Percentiles rank a stretch among this genome's conserved stretches.
These are phyloP conservation scores for Delia radicum DNA, from an alignment of 1,140 invertebrate genomes.

Conservation along the genomic window DNA sequence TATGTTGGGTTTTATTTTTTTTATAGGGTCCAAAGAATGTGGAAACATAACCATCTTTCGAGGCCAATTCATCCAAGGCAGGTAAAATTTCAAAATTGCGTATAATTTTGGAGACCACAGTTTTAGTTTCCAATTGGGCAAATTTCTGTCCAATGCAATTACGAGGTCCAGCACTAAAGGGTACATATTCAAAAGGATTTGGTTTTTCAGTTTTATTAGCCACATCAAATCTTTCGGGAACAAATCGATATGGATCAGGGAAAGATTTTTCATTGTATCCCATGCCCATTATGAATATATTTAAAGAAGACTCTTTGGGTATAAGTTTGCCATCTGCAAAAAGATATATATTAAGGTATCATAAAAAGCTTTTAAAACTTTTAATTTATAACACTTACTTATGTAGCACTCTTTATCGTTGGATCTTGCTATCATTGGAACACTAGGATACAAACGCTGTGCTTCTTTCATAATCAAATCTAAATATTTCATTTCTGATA, in stretches of 20 bases:
- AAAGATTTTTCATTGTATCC: constrained; percentile 58
- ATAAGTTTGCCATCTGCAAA: constrained; percentile 44
- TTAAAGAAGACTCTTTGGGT: constrained; percentile 39
- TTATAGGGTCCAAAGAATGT: constrained; percentile 38
- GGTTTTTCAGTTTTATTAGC: constrained; percentile 45
- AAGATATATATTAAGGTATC: too few relatives aligned
- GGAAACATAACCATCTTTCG: constrained; percentile 39
- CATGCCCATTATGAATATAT: constrained; percentile 35
- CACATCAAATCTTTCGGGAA: constrained; percentile 72
- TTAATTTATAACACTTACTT: constrained; percentile 29
- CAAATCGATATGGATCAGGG: constrained; percentile 72
- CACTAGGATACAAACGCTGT: constrained; percentile 66
- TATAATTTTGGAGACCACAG: constrained; percentile 55
- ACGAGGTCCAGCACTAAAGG: constrained; percentile 59
- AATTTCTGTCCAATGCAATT: constrained; percentile 58
- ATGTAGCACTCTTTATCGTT: constrained; percentile 44
- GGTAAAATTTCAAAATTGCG: constrained; percentile 48
- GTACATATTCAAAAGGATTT: constrained; percentile 61
- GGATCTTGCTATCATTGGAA: constrained; percentile 64
- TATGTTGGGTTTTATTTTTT: constrained; percentile 6
- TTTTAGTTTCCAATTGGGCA: constrained; percentile 58
- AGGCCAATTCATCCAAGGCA: constrained; percentile 41
- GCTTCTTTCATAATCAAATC: constrained; percentile 67
- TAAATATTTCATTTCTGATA: constrained; percentile 67
- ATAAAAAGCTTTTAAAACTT: too few relatives aligned